phyloP scores from a whole-genome alignment of 53 echinoderm and acorn worm species.

The Mesocentrotus franciscanus region DNA sequence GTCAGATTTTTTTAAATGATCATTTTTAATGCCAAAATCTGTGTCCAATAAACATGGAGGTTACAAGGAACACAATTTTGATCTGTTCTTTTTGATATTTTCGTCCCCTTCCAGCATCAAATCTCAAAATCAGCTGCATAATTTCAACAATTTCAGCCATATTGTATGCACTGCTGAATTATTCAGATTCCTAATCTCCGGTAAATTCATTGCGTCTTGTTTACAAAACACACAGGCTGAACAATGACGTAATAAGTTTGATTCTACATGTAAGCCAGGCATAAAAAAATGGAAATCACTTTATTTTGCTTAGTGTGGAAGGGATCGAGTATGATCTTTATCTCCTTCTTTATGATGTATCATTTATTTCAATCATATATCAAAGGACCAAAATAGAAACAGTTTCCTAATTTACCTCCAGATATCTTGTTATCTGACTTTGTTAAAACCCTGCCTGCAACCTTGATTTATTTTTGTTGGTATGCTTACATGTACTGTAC shows the following conservation, averaged over 20 bases:
- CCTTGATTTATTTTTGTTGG: slow-evolving; percentile 31
- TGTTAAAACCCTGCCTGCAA: not conserved
- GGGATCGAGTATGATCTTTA: not conserved
- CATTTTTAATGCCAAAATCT: not conserved
- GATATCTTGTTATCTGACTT: slow-evolving; percentile 32
- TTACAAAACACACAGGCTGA: slow-evolving; percentile 14
- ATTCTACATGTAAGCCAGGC: slow-evolving; percentile 11
- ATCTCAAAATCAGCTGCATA: slow-evolving; percentile 41
- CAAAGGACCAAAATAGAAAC: slow-evolving; percentile 33
- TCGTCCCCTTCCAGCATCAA: not conserved
- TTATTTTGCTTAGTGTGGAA: not conserved
- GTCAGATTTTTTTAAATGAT: too few species aligned
- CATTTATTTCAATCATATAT: slow-evolving; percentile 39
- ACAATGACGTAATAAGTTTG: not conserved
- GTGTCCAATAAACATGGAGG: not conserved
- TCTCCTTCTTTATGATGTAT: slow-evolving; percentile 31
- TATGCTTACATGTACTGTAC: not conserved
- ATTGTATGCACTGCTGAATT: not conserved
- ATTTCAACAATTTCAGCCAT: not conserved
- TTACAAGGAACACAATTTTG: not conserved
- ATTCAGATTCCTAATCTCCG: slow-evolving; percentile 5
- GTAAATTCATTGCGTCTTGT: not conserved
- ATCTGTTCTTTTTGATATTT: not conserved
- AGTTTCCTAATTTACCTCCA: not conserved
- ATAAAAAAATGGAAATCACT: slow-evolving; percentile 14